Evolutionary conservation across 2,888 invertebrate species (phyloP).

Genomic region (Leucoma salicis): DNA sequence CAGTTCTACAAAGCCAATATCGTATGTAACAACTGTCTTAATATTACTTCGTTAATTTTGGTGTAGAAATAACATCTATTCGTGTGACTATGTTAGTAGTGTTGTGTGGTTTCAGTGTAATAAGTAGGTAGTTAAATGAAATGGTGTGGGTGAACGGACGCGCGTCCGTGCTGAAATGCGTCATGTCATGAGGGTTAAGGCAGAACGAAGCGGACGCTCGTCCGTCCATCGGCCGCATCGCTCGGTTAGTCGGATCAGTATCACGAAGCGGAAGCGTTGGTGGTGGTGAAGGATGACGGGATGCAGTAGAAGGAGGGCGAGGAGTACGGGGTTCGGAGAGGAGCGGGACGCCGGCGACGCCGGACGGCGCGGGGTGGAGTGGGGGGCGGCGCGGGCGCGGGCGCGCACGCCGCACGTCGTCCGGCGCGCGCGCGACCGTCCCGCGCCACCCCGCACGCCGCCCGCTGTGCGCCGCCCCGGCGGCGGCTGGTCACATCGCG

Average conservation of each 20-base stretch:
- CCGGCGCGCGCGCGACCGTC: slow-evolving; percentile 69
- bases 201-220: slow-evolving; percentile 54
- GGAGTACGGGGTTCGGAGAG: slow-evolving; percentile 23
- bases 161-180: slow-evolving; percentile 48
- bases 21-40: slow-evolving; percentile 49
- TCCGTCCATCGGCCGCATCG: slow-evolving; percentile 71
- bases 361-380: slow-evolving; percentile 64
- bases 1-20: slow-evolving; percentile 64
- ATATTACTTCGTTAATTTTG: slow-evolving; percentile 62
- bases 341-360: slow-evolving; percentile 57
- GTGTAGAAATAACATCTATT: slow-evolving; percentile 82
- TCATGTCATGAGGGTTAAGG: slow-evolving; percentile 20
- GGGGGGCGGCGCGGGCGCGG: slow-evolving; percentile 74
- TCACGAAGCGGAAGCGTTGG: slow-evolving; percentile 74
- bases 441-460: slow-evolving; percentile 66
- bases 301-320: slow-evolving; percentile 27
- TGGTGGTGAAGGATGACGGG: slow-evolving; percentile 35
- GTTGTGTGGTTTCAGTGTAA: slow-evolving; percentile 75
- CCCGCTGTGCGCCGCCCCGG: slow-evolving; percentile 60
- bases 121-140: slow-evolving; percentile 50
- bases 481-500: slow-evolving; percentile 87
- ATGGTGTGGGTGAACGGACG: slow-evolving; percentile 70
- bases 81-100: slow-evolving; percentile 77
- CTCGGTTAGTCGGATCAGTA: slow-evolving; percentile 73
- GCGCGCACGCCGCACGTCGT: slow-evolving; percentile 49